Percentiles rank a stretch among this genome's conserved stretches.
Evolutionary conservation across 2,113 vertebrate species (phyloP).

Genomic region (Rhegmatorhina hoffmannsi): DNA sequence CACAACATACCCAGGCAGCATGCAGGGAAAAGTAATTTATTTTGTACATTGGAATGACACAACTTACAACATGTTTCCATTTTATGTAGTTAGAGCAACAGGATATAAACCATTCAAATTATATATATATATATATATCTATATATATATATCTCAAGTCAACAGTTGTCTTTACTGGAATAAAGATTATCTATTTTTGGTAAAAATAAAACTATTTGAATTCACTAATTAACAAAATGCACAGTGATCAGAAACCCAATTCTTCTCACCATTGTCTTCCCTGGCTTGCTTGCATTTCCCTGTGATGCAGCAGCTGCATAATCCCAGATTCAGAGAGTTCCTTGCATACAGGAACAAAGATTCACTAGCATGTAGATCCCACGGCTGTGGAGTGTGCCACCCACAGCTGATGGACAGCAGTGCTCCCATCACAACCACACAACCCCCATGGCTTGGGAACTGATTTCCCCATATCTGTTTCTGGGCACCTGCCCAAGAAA

Average conservation of each 20-base stretch:
- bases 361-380: constrained; percentile 14
- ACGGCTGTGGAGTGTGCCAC: constrained; percentile 39
- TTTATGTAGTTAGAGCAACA: constrained; percentile 72
- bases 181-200: constrained; percentile 69
- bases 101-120: constrained; percentile 74
- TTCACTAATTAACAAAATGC: constrained; percentile 79
- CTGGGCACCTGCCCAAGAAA: background rate
- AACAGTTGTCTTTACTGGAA: constrained; percentile 71
- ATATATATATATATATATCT: constrained; percentile 35
- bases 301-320: constrained; percentile 26
- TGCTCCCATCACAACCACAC: background rate
- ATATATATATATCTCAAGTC: constrained; percentile 44
- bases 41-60: constrained; percentile 74
- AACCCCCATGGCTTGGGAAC: constrained; percentile 37
- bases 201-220: constrained; percentile 81
- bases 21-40: constrained; percentile 82
- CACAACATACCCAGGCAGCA: constrained; percentile 83
- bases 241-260: constrained; percentile 80
- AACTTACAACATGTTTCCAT: constrained; percentile 73
- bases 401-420: background rate
- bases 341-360: constrained; percentile 16
- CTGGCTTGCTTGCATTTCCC: constrained; percentile 42
- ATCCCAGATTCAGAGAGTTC: constrained; percentile 37
- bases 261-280: constrained; percentile 60
- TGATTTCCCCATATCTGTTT: constrained; percentile 39